Evolutionary conservation across 2,888 invertebrate species (phyloP).

Genomic region (Chesias legatella): DNA sequence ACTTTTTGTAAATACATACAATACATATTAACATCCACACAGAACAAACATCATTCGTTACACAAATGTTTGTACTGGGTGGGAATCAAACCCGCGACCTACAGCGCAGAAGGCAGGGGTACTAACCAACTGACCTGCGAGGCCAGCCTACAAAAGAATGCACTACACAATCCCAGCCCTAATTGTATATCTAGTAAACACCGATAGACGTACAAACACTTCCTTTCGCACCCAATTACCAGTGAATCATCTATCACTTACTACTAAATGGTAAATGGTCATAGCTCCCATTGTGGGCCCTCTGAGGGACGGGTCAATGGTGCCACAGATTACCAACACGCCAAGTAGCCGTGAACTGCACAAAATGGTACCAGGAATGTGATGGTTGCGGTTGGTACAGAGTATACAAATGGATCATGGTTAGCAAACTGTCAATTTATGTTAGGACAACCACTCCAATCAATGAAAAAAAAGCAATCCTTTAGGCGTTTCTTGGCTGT

Average conservation of each 20-base stretch:
- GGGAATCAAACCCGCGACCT: no score
- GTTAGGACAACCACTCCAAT: no score
- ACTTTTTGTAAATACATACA: no score
- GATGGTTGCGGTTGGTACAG: not conserved
- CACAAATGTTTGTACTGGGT: no score
- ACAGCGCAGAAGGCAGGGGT: no score
- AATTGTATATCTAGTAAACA: slow-evolving; percentile 10
- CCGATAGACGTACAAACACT: slow-evolving; percentile 26
- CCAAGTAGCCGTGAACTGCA: slow-evolving; percentile 71
- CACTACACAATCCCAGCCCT: not conserved
- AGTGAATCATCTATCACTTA: slow-evolving; percentile 22
- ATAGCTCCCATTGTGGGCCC: slow-evolving; percentile 51
- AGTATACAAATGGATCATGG: not conserved
- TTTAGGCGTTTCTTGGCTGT: no score
- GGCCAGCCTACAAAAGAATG: no score
- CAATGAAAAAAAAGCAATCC: no score
- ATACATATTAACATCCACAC: no score
- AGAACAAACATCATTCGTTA: no score
- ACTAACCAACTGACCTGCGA: no score
- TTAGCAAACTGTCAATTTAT: no score
- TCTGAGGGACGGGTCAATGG: slow-evolving; percentile 70
- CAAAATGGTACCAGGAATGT: slow-evolving; percentile 48
- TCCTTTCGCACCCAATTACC: slow-evolving; percentile 25
- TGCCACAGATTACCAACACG: slow-evolving; percentile 17
- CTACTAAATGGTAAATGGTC: slow-evolving; percentile 36